Percentiles rank a stretch among this genome's conserved stretches.
Evolutionary conservation across 2,888 invertebrate genomes (phyloP).

Genomic region (Lymantria monacha): DNA sequence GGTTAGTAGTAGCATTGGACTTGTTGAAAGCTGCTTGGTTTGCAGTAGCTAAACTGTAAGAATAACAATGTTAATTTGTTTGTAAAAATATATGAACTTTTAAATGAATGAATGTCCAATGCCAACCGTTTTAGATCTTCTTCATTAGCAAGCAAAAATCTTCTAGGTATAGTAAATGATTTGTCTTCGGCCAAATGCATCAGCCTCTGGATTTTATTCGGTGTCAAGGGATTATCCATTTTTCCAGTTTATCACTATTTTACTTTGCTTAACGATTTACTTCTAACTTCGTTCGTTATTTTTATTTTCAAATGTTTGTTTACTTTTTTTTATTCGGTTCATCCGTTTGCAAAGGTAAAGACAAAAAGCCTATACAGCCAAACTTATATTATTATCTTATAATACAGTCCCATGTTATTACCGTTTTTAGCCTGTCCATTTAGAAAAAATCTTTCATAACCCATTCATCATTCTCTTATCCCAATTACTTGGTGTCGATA

Average conservation of each 20-base stretch:
- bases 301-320: conserved; percentile 20
- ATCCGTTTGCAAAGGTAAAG: too few relatives aligned
- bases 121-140: conserved; percentile 48
- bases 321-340: too few relatives aligned
- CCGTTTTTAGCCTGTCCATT: too few relatives aligned
- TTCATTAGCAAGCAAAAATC: conserved; percentile 34
- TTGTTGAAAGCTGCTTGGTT: conserved; percentile 25
- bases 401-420: too few relatives aligned
- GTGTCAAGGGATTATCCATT: conserved; percentile 71
- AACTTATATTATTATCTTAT: too few relatives aligned
- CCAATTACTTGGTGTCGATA: too few relatives aligned
- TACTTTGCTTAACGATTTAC: too few relatives aligned
- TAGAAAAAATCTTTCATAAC: too few relatives aligned
- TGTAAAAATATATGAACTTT: conserved; percentile 22
- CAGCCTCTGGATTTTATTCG: conserved; percentile 66
- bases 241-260: neutral
- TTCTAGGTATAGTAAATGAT: conserved; percentile 50
- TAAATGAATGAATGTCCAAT: neutral
- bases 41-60: conserved; percentile 37
- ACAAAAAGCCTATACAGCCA: too few relatives aligned
- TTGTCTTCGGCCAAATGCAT: conserved; percentile 69
- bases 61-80: conserved; percentile 20
- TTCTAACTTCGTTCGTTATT: too few relatives aligned
- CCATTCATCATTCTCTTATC: too few relatives aligned
- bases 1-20: conserved; percentile 22